Conservation (phyloP, 2,113 vertebrate species). For the Muntiacus reevesi region DNA sequence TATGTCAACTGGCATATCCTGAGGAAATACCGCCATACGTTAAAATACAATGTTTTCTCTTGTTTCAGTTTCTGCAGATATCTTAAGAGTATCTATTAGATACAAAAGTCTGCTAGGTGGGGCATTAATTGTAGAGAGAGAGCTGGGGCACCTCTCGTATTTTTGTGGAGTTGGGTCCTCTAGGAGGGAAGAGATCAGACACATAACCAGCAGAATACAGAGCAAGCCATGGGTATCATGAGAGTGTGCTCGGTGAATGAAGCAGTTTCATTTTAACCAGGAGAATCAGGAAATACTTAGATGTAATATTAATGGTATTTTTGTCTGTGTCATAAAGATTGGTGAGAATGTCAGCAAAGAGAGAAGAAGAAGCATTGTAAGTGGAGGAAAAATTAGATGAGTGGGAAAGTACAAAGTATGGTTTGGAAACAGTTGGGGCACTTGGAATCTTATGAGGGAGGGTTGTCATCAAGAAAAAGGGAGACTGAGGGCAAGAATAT, state of each 20-base stretch:
- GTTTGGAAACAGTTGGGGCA: neutral
- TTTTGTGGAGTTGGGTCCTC: neutral
- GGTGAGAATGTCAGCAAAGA: neutral
- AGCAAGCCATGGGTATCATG: neutral
- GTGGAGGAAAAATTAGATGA: neutral
- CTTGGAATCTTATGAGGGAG: neutral
- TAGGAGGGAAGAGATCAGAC: neutral
- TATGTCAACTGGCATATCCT: neutral
- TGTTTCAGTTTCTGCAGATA: neutral
- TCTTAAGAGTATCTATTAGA: neutral
- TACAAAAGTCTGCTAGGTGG: neutral
- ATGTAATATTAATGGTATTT: neutral
- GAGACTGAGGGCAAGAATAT: neutral
- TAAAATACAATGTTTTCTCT: neutral
- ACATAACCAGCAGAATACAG: neutral
- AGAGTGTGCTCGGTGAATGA: neutral
- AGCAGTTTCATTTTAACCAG: neutral
- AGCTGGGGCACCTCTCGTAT: neutral
- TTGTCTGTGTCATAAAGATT: neutral
- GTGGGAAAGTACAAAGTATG: neutral
- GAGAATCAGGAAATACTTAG: neutral
- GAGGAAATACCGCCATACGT: neutral
- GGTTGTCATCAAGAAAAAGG: neutral
- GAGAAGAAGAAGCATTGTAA: neutral
- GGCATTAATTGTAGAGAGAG: neutral